Evolutionary conservation across 2,113 vertebrate genomes (phyloP), one percentile per base, ranked within the genome.

Genomic region (Puntigrus tetrazona): DNA sequence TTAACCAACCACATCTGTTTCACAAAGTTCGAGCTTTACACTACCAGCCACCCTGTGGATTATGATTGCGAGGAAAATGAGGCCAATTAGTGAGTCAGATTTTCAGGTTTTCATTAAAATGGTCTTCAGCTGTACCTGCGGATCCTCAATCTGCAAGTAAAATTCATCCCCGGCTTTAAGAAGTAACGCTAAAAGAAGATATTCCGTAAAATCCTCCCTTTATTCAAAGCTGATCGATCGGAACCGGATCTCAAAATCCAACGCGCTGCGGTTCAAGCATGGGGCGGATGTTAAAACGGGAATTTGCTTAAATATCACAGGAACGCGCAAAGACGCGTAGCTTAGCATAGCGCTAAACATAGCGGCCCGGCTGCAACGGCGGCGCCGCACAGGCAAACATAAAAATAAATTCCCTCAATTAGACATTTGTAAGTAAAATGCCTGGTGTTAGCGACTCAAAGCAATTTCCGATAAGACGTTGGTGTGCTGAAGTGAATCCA

Each of bases 401-500:
- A 95, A 94, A 95, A 93, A 93, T 94, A 95, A 94, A 95, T 91
- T 95, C 92, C 88, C 81, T 91, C 92, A 94, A 94, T 96, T 94
- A 91, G 86, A 91, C 78, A 87, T 92, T 92, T 93, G 86, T 89
- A 91, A 94, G 92, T 90, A 89, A 90, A 92, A 93, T 86, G 90
- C 84, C 89, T 88, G 93, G 88, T 87, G 92, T 92, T 93, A 90
- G 91, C 87, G 80, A 92, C 94, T 95, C 90, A 91, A 52, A 92
- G 92, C 92, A 92, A 94, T 95, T 95, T 94, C 92, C 92, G 95
- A 95, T 95, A 94, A 94, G 95, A 91, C 89, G 86, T 84, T 83
- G 85, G 92, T 91, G 90, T 93, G 92, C 91, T 92, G 88, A 92
- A 94, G 92, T 94, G 94, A 95, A 94, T 94, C 93, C 92, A 94